Evolutionary conservation across 2,888 invertebrate genomes (phyloP).

Genomic region (Acholoe squamosa): DNA sequence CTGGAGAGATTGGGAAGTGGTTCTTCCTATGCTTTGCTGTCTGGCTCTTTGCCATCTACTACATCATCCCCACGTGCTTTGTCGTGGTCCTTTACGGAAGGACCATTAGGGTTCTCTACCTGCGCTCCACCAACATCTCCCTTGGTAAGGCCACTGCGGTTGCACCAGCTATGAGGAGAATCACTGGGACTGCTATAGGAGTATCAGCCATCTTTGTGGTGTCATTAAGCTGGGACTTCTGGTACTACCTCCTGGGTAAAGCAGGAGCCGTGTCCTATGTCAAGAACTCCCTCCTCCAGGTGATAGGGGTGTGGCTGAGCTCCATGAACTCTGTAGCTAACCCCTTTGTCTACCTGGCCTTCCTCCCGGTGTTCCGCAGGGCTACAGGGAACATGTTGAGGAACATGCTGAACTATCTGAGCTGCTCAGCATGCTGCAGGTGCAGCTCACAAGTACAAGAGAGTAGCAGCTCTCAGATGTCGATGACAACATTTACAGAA

Average conservation of each 20-base stretch:
- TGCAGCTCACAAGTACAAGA: too few species aligned
- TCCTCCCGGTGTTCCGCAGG: neutral
- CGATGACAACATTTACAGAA: too few species aligned
- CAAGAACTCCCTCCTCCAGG: conserved; percentile 26
- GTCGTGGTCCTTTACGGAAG: neutral
- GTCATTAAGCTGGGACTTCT: conserved; percentile 33
- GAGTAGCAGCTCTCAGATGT: too few species aligned
- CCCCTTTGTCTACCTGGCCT: conserved; percentile 31
- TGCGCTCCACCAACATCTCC: neutral
- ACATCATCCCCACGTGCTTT: neutral
- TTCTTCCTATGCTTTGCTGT: neutral
- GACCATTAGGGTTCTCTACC: neutral
- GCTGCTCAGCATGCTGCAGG: too few species aligned
- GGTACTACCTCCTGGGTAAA: conserved; percentile 37
- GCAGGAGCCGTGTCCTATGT: neutral
- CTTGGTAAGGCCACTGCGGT: neutral
- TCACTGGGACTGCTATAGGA: neutral
- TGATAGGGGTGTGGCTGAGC: conserved; percentile 1
- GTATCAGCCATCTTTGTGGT: neutral
- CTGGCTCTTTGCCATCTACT: neutral
- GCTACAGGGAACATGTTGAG: neutral
- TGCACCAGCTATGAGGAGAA: neutral
- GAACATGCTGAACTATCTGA: too few species aligned
- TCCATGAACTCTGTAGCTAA: neutral
- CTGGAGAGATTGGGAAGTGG: neutral